phyloP scores from a whole-genome alignment of 2,113 vertebrate genomes.

The Peromyscus maniculatus region DNA sequence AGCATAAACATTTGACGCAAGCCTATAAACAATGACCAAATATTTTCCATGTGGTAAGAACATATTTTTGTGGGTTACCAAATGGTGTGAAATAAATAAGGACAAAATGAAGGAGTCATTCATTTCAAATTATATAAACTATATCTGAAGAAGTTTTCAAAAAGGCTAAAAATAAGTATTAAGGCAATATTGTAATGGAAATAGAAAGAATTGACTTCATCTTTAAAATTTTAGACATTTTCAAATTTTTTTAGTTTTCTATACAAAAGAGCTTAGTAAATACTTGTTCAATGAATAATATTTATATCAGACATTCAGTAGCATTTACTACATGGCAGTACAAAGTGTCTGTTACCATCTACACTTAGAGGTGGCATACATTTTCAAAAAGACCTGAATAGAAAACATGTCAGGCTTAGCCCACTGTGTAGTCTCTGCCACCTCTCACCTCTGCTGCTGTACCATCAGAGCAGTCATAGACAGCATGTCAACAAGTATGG shows the following conservation, averaged over 20 bases:
- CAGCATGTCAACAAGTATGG: not conserved
- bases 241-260: not conserved
- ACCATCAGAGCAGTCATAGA: not conserved
- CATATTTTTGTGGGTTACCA: not conserved
- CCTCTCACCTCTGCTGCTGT: not conserved
- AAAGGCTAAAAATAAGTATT: not conserved
- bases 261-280: not conserved
- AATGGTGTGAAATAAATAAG: slow-evolving; percentile 5
- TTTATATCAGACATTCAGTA: slow-evolving; percentile 1
- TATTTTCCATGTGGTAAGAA: slow-evolving; percentile 5
- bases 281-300: slow-evolving; percentile 47
- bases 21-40: slow-evolving; percentile 51
- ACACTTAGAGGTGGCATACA: not conserved
- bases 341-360: not conserved
- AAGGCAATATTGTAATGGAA: slow-evolving; percentile 22
- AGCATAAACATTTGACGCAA: not conserved
- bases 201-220: slow-evolving; percentile 29
- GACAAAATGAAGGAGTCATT: slow-evolving; percentile 59
- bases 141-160: not conserved
- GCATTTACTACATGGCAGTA: not conserved
- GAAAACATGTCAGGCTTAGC: slow-evolving; percentile 7
- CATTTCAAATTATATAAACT: slow-evolving; percentile 60
- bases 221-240: slow-evolving; percentile 26
- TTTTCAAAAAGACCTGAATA: not conserved
- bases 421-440: not conserved